A percentile compares a stretch with the other conserved stretches of the same genome.
phyloP scores from a whole-genome alignment of 2,797 vertebrate species.

The Ctenopoma multispine region DNA sequence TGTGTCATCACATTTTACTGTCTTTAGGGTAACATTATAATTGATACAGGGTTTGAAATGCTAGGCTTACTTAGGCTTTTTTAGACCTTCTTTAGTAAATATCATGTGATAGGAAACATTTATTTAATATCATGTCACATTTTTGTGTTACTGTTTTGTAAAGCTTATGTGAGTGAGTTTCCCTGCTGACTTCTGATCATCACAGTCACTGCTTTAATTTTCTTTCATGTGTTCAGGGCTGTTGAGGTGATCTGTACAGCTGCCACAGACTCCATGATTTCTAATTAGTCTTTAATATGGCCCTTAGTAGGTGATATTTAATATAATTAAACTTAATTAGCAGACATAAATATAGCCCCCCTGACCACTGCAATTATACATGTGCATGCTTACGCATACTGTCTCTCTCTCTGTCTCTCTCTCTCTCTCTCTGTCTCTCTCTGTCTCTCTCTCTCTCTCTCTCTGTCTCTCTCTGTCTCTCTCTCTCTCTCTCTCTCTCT shows the following conservation, averaged over 20 bases:
- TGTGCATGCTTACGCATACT: conserved; percentile 61
- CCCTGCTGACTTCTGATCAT: conserved; percentile 32
- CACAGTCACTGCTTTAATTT: conserved; percentile 57
- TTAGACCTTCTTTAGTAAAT: background rate
- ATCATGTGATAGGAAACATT: background rate
- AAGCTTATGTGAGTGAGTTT: conserved; percentile 5
- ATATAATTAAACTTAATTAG: conserved; percentile 78
- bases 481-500: too few relatives aligned
- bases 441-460: too few relatives aligned
- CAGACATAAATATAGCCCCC: conserved; percentile 65
- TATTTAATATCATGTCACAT: background rate
- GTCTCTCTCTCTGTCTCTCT: background rate
- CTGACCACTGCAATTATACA: conserved; percentile 71
- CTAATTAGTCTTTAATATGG: conserved; percentile 73
- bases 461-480: too few relatives aligned
- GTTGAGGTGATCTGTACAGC: conserved; percentile 58
- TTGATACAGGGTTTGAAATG: background rate
- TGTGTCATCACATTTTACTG: conserved; percentile 27
- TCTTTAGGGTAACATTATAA: conserved; percentile 26
- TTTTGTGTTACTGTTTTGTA: background rate
- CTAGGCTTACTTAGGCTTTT: background rate
- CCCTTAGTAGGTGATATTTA: conserved; percentile 70
- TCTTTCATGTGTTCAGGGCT: conserved; percentile 45
- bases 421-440: conserved; percentile 1
- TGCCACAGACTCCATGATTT: conserved; percentile 72